Conservation (phyloP, 2,888 invertebrate species). For the Petrophora chlorosata region DNA sequence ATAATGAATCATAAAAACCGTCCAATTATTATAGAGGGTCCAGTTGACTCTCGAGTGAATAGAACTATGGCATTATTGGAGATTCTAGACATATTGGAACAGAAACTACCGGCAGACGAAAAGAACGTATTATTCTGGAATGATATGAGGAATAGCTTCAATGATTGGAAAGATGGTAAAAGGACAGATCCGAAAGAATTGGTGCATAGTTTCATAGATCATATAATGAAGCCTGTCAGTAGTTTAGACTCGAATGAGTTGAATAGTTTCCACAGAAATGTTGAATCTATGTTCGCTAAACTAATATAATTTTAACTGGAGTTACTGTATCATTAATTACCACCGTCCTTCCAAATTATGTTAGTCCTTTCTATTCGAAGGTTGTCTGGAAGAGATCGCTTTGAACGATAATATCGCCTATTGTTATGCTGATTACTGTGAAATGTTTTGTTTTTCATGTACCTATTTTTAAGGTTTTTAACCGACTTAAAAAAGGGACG, state of each 20-base stretch:
- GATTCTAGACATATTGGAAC: conserved; percentile 43
- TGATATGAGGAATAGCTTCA: conserved; percentile 35
- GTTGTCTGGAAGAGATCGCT: no score
- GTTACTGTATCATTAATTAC: no score
- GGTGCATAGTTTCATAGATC: conserved; percentile 24
- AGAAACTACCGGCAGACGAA: conserved; percentile 36
- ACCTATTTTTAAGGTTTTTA: no score
- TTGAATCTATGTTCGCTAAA: conserved; percentile 18
- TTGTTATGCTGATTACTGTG: no score
- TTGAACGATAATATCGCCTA: no score
- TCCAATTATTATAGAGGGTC: conserved; percentile 33
- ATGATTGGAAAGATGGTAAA: conserved; percentile 37
- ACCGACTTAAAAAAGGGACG: no score
- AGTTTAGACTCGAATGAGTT: conserved; percentile 6
- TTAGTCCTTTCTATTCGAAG: no score
- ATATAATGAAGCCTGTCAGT: conserved; percentile 15
- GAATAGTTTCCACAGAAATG: conserved; percentile 17
- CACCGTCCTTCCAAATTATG: no score
- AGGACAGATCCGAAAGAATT: conserved; percentile 36
- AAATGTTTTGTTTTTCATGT: no score
- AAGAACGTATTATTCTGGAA: conserved; percentile 39
- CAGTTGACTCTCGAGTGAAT: conserved; percentile 28
- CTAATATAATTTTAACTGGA: no score
- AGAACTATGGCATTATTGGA: conserved; percentile 48
- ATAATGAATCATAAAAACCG: conserved; percentile 41